A percentile compares a stretch with the other conserved stretches of the same genome.
These are phyloP conservation scores for Isaurus tuberculatus DNA, from an alignment of 92 coral and sea anemone genomes.

Conservation along the genomic window DNA sequence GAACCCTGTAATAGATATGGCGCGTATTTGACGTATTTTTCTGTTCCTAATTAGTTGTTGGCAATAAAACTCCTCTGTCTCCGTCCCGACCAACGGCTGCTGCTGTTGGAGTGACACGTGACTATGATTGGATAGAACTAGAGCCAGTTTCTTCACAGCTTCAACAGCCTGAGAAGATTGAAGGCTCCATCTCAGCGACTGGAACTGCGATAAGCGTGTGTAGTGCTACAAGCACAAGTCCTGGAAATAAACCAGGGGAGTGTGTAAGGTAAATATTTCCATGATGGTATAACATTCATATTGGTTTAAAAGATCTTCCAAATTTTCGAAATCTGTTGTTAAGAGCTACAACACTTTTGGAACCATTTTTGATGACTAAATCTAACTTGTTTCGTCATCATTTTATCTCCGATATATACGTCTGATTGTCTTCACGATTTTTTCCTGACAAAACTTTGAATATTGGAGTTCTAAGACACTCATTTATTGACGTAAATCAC, in stretches of 20 bases:
- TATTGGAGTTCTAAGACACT: no score
- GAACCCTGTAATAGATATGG: no score
- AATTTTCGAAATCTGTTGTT: no score
- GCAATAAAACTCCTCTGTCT: conserved; percentile 38
- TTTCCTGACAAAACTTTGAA: no score
- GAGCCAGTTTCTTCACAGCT: conserved; percentile 66
- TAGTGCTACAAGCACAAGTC: background rate
- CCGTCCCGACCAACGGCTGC: conserved; percentile 48
- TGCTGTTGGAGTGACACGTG: conserved; percentile 63
- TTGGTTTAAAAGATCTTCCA: no score
- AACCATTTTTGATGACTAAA: no score
- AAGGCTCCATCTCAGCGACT: conserved; percentile 40
- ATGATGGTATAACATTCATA: no score
- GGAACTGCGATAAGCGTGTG: conserved; percentile 37
- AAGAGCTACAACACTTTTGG: no score
- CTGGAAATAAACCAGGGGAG: background rate
- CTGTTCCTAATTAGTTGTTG: background rate
- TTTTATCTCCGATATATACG: no score
- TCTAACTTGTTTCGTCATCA: no score
- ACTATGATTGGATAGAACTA: conserved; percentile 80
- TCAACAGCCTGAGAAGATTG: conserved; percentile 84
- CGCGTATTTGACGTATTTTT: background rate
- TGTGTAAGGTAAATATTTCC: conserved; percentile 43
- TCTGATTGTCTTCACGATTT: no score
- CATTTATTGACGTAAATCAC: no score